Base-by-base conservation (phyloP, 2,113 vertebrate genomes). In the Rhodinocichla rosea region DNA sequence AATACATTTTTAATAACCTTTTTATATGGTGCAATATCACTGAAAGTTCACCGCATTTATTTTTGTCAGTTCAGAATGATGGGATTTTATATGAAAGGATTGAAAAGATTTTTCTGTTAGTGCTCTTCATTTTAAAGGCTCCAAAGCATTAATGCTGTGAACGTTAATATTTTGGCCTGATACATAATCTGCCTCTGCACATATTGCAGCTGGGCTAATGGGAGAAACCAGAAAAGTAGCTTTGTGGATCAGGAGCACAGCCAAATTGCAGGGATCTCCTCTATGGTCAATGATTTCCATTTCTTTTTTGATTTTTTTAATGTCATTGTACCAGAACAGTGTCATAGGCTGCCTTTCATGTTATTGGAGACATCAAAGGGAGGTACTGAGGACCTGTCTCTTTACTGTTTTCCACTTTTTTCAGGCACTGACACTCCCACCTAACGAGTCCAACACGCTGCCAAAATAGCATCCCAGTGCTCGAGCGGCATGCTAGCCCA, bases 1-100 rank as follows among this genome's bases (percentile, higher is more conserved):
- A 79, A 86, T 87, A 94, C 64, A 63, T 95, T 97, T 97, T 96
- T 96, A 95, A 97, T 97, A 90, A 74, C 53, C 90, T 92, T 93
- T 88, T 83, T 70, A 63, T 70, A 59, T 57, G 42, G 83, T 69
- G 55, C 82, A 69, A 85, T 94, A 94, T 97, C 56, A 75, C 75
- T 71, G 68, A 87, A 94, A 96, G 91, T 90, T 94, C 92, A 84
- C 71, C 79, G 76, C 53, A 50, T 92, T 95, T 93, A 92, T 92
- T 97, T 92, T 69, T 83, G 87, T 92, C 78, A 76, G 60, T 49
- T 82, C 65, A 37, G 50, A 90, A 90, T 1, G 5, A 63, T 69
- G 30, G 37, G 65, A 80, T 77, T 88, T 92, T 73, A 59, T 23
- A 57, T 65, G 45, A 87, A 78, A 80, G 47, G 75, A 78, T 13